A percentile compares a stretch with the other conserved stretches of the same genome.
Conservation (phyloP, 2,797 vertebrate genomes). For the Danio aesculapii region DNA sequence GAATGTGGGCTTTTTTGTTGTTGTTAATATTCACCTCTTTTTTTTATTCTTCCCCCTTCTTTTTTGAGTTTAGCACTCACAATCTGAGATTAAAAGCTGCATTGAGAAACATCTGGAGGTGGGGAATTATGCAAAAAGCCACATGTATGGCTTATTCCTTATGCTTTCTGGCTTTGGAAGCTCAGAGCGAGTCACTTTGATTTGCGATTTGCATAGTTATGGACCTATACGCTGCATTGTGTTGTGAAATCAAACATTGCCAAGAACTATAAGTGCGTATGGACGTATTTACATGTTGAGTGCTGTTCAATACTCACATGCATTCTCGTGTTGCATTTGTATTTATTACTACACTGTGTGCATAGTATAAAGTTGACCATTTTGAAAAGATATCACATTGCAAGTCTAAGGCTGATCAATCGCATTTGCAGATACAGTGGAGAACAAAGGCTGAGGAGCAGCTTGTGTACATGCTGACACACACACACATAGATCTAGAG, state of each 20-base stretch:
- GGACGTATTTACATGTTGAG: constrained; percentile 1
- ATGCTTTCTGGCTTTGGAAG: constrained; percentile 26
- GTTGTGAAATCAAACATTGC: background rate
- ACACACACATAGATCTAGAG: background rate
- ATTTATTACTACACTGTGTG: background rate
- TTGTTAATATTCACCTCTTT: constrained; percentile 71
- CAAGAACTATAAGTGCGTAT: background rate
- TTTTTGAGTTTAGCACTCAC: constrained; percentile 1
- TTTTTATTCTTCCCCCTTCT: background rate
- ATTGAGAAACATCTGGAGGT: constrained; percentile 61
- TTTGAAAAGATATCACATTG: constrained; percentile 36
- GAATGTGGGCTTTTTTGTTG: constrained; percentile 65
- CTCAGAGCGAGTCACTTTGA: background rate
- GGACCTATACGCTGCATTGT: background rate
- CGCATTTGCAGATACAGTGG: constrained; percentile 19
- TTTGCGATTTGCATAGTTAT: constrained; percentile 25
- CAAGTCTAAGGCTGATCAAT: constrained; percentile 39
- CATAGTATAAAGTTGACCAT: constrained; percentile 7
- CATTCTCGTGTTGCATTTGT: background rate
- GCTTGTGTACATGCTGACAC: constrained; percentile 6
- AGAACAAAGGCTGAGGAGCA: constrained; percentile 50
- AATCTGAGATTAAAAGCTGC: constrained; percentile 43
- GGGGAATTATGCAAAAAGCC: constrained; percentile 38
- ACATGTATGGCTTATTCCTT: constrained; percentile 18
- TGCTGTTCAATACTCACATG: background rate